Conservation (phyloP, 1,140 invertebrate species). For the Halyomorpha halys region DNA sequence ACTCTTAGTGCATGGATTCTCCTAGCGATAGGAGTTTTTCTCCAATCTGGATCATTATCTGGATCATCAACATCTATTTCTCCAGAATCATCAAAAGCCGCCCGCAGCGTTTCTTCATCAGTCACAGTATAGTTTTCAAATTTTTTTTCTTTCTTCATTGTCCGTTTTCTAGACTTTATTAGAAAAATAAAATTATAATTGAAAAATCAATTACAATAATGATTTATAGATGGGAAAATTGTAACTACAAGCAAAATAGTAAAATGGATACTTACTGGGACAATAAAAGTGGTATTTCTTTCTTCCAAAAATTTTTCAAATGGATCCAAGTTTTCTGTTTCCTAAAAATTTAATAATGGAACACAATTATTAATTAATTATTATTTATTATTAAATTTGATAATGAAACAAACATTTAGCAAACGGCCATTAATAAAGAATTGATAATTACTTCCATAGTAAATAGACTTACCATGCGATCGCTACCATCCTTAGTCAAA, state of each 20-base stretch:
- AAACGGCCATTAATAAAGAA: too few relatives aligned
- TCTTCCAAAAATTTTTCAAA: constrained; percentile 13
- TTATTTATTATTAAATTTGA: too few relatives aligned
- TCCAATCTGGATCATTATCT: constrained; percentile 7
- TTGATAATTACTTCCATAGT: too few relatives aligned
- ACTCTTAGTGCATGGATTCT: not conserved
- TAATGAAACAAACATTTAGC: too few relatives aligned
- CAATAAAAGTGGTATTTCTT: not conserved
- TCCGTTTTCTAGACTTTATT: not conserved
- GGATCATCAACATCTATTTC: constrained; percentile 10
- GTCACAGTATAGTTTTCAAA: not conserved
- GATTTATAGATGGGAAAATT: too few relatives aligned
- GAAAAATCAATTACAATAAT: not conserved
- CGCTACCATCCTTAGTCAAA: not conserved
- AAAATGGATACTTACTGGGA: not conserved
- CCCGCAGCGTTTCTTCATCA: not conserved
- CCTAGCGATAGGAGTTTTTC: constrained; percentile 2
- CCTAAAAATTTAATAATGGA: too few relatives aligned
- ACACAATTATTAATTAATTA: too few relatives aligned
- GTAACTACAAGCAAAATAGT: too few relatives aligned
- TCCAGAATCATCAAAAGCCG: not conserved
- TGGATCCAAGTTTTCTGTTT: not conserved
- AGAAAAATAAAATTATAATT: not conserved
- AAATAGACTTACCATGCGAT: too few relatives aligned
- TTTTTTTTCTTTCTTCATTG: not conserved